Percentiles rank a stretch among this genome's conserved stretches.
These are phyloP conservation scores for Anser brachyrhynchus DNA, from an alignment of 2,113 vertebrate genomes.

Conservation along the genomic window DNA sequence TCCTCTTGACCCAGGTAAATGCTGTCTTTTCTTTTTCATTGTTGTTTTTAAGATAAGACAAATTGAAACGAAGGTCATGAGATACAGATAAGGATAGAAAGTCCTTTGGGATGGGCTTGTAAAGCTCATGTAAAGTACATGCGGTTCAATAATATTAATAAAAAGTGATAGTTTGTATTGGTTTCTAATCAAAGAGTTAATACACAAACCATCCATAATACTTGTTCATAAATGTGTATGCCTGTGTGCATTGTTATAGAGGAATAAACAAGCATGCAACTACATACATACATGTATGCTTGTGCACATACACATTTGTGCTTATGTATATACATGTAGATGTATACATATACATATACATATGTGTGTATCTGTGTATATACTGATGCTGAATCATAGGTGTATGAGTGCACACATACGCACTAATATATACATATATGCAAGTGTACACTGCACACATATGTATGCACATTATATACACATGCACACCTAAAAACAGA, in stretches of 20 bases:
- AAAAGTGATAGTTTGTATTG: neutral
- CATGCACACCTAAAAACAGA: accelerated
- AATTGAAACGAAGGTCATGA: neutral
- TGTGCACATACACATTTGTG: neutral
- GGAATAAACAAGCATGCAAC: neutral
- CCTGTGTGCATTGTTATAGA: neutral
- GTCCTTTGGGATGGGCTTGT: neutral
- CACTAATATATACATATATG: too few species aligned
- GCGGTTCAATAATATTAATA: neutral
- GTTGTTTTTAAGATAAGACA: neutral
- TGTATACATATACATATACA: too few species aligned
- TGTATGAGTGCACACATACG: neutral
- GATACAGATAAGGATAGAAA: neutral
- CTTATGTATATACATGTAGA: neutral
- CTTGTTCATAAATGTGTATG: neutral
- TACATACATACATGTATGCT: neutral
- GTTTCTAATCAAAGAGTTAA: neutral
- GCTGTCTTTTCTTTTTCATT: neutral
- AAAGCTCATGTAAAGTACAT: neutral
- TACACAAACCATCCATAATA: neutral
- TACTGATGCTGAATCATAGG: neutral
- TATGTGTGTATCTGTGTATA: neutral
- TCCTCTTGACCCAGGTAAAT: neutral
- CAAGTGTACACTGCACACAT: neutral
- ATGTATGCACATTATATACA: neutral